phyloP scores from a whole-genome alignment of 1,140 invertebrate genomes.

The Ceratitis capitata region DNA sequence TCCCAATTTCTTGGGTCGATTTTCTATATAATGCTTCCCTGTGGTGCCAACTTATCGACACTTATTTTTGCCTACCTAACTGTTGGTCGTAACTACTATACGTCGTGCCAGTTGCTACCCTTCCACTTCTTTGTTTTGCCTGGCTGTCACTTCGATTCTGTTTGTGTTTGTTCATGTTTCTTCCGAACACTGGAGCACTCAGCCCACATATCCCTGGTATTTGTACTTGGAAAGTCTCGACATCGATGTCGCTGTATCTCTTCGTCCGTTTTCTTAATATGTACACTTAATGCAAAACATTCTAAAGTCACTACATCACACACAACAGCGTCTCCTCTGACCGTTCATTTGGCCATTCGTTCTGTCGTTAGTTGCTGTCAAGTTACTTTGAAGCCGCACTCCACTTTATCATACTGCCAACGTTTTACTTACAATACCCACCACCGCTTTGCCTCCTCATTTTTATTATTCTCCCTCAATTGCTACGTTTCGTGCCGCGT shows the following conservation, averaged over 20 bases:
- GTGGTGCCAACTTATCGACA: neutral
- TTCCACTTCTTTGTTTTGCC: neutral
- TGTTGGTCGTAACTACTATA: neutral
- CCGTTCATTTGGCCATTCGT: neutral
- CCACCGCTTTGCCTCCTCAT: neutral
- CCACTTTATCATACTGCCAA: neutral
- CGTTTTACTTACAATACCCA: neutral
- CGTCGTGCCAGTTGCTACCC: neutral
- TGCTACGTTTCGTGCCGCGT: neutral
- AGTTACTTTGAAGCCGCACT: conserved; percentile 7
- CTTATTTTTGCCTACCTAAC: neutral
- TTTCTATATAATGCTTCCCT: neutral
- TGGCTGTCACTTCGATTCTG: conserved; percentile 12
- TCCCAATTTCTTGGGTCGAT: no score
- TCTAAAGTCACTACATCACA: neutral
- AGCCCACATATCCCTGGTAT: neutral
- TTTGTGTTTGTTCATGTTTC: neutral
- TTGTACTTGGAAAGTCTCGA: conserved; percentile 3
- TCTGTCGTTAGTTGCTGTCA: conserved; percentile 20
- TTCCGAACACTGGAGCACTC: conserved; percentile 11
- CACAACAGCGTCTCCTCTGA: neutral
- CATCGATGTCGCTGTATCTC: neutral
- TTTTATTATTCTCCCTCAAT: conserved; percentile 16
- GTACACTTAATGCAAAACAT: neutral
- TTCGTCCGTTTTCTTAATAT: neutral